Evolutionary conservation across 2,797 vertebrate species (phyloP), one percentile per base, ranked within the genome.

Genomic region (Echeneis naucrates): DNA sequence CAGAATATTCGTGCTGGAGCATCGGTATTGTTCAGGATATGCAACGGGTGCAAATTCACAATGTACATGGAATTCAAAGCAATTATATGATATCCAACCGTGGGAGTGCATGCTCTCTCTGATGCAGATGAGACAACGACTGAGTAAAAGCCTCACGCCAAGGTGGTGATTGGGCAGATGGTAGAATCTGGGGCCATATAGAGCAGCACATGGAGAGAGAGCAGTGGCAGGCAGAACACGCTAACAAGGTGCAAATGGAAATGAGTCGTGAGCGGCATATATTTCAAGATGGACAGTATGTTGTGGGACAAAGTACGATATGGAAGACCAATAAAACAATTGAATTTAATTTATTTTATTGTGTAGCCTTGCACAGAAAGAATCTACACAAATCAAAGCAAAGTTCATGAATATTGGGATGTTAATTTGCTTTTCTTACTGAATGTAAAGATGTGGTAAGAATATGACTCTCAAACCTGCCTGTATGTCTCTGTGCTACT

Each of bases 111-210:
- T 44, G 54, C 21, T 66, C 63, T 80, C 72, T 70, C 75, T 58
- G 77, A 86, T 68, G 81, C 68, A 82, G 57, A 88, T 47, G 75
- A 88, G 82, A 72, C 68, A 62, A 62, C 63, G 75, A 74, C 75
- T 27, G 65, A 65, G 68, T 33, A 52, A n/a, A 58, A 52, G 75
- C 59, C 33, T 68, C 33, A 30, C 69, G 87, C 81, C 89, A 87
- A 44, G 64, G 47, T 58, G 42, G 48, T 68, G 71, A 83, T 65
- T 77, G 65, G 79, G 71, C 93, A 94, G 92, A 93, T 94, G 91
- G 92, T 84, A 8, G 61, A 76, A 73, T 85, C 48, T 70, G 70
- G 77, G 62, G 83, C 87, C 90, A 90, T 73, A 70, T 33, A 65
- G 67, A 78, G 42, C 67, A 72, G 83, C 74, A 84, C 87, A 84